phyloP scores from a whole-genome alignment of 1,140 invertebrate genomes.

The Gryllus bimaculatus region DNA sequence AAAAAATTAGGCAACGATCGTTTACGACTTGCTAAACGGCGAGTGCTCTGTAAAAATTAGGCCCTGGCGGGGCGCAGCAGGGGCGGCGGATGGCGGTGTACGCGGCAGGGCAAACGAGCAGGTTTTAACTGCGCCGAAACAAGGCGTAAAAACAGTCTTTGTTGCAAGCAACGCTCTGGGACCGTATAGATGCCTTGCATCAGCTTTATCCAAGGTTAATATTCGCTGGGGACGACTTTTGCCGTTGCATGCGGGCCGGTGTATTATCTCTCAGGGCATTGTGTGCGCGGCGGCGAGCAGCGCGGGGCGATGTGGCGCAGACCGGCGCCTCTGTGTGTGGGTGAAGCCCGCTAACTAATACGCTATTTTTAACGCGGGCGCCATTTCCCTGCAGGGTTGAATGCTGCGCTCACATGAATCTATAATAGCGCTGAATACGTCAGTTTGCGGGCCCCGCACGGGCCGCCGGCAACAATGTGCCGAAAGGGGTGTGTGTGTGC shows the following conservation, averaged over 20 bases:
- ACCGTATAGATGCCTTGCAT: not conserved
- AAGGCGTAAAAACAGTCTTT: constrained; percentile 1
- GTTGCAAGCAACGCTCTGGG: not conserved
- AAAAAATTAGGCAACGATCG: constrained; percentile 4
- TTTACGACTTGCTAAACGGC: constrained; percentile 1
- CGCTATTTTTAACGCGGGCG: not conserved
- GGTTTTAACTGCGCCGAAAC: not conserved
- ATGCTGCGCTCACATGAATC: not conserved
- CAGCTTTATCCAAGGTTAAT: constrained; percentile 4
- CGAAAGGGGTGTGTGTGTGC: too few relatives aligned
- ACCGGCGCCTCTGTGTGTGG: not conserved
- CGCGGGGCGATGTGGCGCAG: not conserved
- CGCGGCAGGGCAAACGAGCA: not conserved
- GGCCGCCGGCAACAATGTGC: too few relatives aligned
- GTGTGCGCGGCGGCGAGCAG: not conserved
- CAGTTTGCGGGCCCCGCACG: not conserved
- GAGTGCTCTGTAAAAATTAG: not conserved
- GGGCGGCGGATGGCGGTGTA: not conserved
- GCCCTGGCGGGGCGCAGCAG: not conserved
- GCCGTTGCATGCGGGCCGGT: not conserved
- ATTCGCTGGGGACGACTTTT: not conserved
- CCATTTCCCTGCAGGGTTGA: not conserved
- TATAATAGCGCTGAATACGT: not conserved
- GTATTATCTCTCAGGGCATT: not conserved
- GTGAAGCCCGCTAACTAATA: not conserved